A percentile compares a stretch with the other conserved stretches of the same genome.
phyloP scores from a whole-genome alignment of 2,888 invertebrate species.

The Miltochrista miniata region DNA sequence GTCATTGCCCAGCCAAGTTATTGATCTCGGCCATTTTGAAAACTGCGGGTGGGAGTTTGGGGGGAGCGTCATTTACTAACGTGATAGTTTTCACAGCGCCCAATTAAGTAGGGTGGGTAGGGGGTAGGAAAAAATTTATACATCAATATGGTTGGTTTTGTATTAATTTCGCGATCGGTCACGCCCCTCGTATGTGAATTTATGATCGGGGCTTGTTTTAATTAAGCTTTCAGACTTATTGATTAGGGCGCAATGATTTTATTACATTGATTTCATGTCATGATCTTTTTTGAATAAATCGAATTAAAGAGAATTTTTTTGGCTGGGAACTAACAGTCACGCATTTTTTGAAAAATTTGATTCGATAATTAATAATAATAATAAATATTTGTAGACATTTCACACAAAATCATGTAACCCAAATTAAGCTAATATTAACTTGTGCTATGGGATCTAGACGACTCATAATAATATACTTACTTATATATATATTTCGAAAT shows the following conservation, averaged over 20 bases:
- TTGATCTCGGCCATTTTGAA: constrained; percentile 83
- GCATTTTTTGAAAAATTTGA: too few species aligned
- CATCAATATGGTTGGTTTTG: constrained; percentile 77
- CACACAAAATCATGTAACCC: too few species aligned
- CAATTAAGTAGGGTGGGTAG: constrained; percentile 73
- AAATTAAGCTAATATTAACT: too few species aligned
- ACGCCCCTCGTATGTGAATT: constrained; percentile 58
- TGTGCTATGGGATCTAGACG: too few species aligned
- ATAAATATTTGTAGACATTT: too few species aligned
- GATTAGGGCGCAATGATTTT: too few species aligned
- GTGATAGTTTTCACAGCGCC: constrained; percentile 82
- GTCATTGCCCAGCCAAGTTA: constrained; percentile 83
- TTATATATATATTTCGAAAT: too few species aligned
- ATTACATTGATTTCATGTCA: neutral
- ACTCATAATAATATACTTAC: too few species aligned
- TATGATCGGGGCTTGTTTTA: constrained; percentile 26
- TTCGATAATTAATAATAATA: too few species aligned
- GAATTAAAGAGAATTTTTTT: too few species aligned
- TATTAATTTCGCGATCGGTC: constrained; percentile 76
- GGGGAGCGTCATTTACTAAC: constrained; percentile 73
- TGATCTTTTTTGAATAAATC: too few species aligned
- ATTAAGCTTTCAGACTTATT: constrained; percentile 12
- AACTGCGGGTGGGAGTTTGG: constrained; percentile 57
- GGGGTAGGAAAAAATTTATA: constrained; percentile 64
- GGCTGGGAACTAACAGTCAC: too few species aligned